phyloP scores from a whole-genome alignment of 2,888 invertebrate species.

The Busseola fusca region DNA sequence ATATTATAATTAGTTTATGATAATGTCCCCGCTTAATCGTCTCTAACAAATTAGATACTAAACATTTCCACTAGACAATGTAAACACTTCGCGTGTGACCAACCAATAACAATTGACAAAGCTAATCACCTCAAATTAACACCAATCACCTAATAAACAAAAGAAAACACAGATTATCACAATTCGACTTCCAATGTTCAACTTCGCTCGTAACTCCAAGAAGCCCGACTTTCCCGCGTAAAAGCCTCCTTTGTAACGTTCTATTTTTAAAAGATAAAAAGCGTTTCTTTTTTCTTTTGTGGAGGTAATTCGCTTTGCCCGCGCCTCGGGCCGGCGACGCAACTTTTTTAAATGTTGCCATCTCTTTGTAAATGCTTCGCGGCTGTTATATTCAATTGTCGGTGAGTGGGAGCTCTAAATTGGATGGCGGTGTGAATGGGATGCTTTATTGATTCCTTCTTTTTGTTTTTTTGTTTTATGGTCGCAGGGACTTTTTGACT shows the following conservation, averaged over 20 bases:
- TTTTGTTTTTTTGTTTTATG: neutral
- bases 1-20: neutral
- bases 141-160: constrained; percentile 13
- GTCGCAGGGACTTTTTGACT: neutral
- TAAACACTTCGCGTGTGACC: constrained; percentile 26
- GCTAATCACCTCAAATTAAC: constrained; percentile 11
- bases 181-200: neutral
- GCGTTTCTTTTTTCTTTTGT: constrained; percentile 55
- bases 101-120: constrained; percentile 12
- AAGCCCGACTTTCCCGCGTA: constrained; percentile 34
- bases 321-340: constrained; percentile 32
- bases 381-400: constrained; percentile 58
- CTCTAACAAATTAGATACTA: constrained; percentile 1
- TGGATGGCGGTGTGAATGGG: constrained; percentile 27
- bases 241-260: constrained; percentile 52
- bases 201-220: constrained; percentile 27
- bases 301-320: constrained; percentile 60
- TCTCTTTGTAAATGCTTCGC: constrained; percentile 47
- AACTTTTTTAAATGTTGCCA: constrained; percentile 54
- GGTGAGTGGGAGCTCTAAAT: constrained; percentile 41
- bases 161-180: constrained; percentile 1
- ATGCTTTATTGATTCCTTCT: constrained; percentile 19
- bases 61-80: constrained; percentile 6
- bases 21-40: neutral
- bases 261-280: constrained; percentile 59